phyloP scores from a whole-genome alignment of 2,888 invertebrate genomes.

The Acanthosepion esculentum region DNA sequence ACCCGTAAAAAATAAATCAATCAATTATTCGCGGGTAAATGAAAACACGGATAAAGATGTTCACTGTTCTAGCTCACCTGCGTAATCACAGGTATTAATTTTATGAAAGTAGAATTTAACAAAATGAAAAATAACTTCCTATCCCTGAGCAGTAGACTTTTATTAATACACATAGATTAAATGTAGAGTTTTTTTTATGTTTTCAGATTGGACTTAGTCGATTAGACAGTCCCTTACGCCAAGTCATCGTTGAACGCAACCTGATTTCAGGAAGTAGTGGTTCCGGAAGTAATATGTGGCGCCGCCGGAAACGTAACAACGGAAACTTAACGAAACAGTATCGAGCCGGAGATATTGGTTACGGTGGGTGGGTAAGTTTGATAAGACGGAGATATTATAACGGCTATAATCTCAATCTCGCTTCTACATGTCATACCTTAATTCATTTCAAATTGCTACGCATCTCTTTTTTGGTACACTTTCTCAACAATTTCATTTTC shows the following conservation, averaged over 20 bases:
- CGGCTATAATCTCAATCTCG: neutral
- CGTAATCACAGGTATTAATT: too few relatives aligned
- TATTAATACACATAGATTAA: neutral
- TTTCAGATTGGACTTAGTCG: neutral
- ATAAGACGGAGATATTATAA: neutral
- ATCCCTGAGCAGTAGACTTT: too few relatives aligned
- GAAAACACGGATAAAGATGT: too few relatives aligned
- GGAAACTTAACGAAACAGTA: conserved; percentile 50
- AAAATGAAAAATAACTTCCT: too few relatives aligned
- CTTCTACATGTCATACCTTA: too few relatives aligned
- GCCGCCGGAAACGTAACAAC: conserved; percentile 50
- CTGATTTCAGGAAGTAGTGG: neutral
- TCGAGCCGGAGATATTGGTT: conserved; percentile 50
- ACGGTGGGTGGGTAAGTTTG: conserved; percentile 54
- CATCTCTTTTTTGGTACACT: too few relatives aligned
- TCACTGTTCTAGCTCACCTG: too few relatives aligned
- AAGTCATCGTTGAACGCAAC: neutral
- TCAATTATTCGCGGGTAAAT: too few relatives aligned
- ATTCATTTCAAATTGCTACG: too few relatives aligned
- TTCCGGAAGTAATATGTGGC: neutral
- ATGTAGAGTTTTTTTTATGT: neutral
- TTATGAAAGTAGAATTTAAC: too few relatives aligned
- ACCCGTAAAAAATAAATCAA: too few relatives aligned
- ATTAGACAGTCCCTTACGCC: neutral
- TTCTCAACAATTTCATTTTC: too few relatives aligned